Percentiles rank a stretch among this genome's conserved stretches.
Evolutionary conservation across 2,113 vertebrate species (phyloP).

Genomic region (Perca schrenkii): DNA sequence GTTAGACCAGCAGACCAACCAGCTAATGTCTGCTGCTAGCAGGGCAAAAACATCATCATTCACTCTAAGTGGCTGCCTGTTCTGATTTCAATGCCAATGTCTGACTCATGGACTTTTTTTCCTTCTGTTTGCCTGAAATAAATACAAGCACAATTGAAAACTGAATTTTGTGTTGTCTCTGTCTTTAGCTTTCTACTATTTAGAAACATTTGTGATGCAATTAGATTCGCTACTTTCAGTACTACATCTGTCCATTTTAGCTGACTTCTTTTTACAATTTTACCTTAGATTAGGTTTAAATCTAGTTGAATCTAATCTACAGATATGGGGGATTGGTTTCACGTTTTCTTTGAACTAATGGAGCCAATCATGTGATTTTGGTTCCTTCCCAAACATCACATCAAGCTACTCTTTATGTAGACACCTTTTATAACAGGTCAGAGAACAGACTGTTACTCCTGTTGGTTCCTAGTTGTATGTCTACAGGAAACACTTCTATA

Average conservation of each 20-base stretch:
- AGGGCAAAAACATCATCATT: constrained; percentile 7
- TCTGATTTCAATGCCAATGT: constrained; percentile 1
- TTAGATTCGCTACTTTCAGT: too few relatives aligned
- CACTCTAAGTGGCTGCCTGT: neutral
- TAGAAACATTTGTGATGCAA: neutral
- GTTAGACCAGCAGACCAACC: neutral
- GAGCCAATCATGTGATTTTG: neutral
- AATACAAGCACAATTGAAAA: neutral
- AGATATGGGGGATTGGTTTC: neutral
- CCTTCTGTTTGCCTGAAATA: neutral
- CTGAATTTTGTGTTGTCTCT: neutral
- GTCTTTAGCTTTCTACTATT: too few relatives aligned
- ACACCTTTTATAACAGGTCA: neutral
- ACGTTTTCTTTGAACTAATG: neutral
- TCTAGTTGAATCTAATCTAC: neutral
- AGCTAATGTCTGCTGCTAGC: neutral
- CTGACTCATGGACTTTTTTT: neutral
- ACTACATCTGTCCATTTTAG: neutral
- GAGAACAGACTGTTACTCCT: neutral
- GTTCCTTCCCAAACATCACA: neutral
- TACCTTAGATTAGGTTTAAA: neutral
- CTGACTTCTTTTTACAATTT: too few relatives aligned
- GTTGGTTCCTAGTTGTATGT: neutral
- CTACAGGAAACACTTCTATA: neutral
- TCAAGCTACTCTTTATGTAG: neutral